phyloP scores from a whole-genome alignment of 1,140 invertebrate genomes.

The Tenebrio molitor region DNA sequence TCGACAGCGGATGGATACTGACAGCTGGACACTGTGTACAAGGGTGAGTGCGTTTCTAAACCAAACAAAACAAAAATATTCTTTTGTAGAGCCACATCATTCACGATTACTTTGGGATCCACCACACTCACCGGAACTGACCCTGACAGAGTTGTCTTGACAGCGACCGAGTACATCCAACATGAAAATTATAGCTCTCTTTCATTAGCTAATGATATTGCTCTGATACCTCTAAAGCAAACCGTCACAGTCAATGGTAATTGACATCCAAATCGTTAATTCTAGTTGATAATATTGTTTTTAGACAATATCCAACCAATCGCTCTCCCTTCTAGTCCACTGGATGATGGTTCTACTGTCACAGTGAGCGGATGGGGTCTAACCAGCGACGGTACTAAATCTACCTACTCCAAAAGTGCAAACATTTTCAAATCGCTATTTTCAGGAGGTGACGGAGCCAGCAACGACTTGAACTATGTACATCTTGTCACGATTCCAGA shows the following conservation, averaged over 20 bases:
- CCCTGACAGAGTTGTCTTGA: neutral
- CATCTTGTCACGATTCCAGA: conserved; percentile 53
- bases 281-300: conserved; percentile 4
- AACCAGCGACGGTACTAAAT: conserved; percentile 51
- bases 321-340: conserved; percentile 2
- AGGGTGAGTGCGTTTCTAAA: conserved; percentile 42
- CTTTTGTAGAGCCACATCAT: conserved; percentile 11
- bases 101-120: neutral
- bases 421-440: too few relatives aligned
- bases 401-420: too few relatives aligned
- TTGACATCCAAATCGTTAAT: neutral
- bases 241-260: conserved; percentile 22
- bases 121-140: neutral
- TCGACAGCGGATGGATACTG: conserved; percentile 59
- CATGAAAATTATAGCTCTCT: conserved; percentile 44
- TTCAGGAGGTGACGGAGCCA: conserved; percentile 45
- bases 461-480: conserved; percentile 53
- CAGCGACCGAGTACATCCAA: neutral
- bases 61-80: neutral
- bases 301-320: conserved; percentile 49
- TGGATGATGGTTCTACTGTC: conserved; percentile 24
- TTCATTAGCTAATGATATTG: conserved; percentile 44
- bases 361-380: conserved; percentile 60
- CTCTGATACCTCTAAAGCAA: conserved; percentile 15
- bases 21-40: conserved; percentile 61